Percentiles rank a stretch among this genome's conserved stretches.
These are phyloP conservation scores for Hippocampus zosterae DNA, from an alignment of 2,113 vertebrate genomes.

Conservation along the genomic window DNA sequence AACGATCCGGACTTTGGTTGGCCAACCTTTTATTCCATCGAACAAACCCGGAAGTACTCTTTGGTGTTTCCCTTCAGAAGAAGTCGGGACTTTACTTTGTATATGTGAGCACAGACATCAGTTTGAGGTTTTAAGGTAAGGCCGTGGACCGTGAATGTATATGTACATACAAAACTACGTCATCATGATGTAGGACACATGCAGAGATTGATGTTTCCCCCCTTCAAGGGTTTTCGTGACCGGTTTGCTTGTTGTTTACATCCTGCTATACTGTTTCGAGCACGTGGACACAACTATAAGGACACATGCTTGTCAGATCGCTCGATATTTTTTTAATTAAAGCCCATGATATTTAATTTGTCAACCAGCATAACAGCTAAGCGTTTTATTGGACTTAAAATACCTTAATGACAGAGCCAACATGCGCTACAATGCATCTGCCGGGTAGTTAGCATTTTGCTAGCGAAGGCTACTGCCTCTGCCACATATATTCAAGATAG, in stretches of 20 bases:
- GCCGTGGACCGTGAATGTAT: background rate
- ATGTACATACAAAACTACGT: background rate
- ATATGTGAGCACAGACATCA: background rate
- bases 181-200: background rate
- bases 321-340: background rate
- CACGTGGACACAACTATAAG: conserved; percentile 53
- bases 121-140: conserved; percentile 51
- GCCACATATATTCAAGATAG: background rate
- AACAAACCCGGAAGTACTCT: conserved; percentile 63
- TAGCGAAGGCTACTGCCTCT: conserved; percentile 13
- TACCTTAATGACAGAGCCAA: background rate
- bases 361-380: background rate
- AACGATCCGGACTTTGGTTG: conserved; percentile 40
- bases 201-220: background rate
- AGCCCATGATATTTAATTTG: background rate
- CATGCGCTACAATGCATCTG: background rate
- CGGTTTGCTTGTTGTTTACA: conserved; percentile 57
- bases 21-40: conserved; percentile 41
- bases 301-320: conserved; percentile 19
- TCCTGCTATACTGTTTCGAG: conserved; percentile 27
- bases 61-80: conserved; percentile 4
- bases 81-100: background rate
- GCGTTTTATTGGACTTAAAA: background rate
- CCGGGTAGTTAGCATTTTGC: conserved; percentile 43
- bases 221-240: conserved; percentile 4